These are phyloP conservation scores for Romanogobio albipinnatus DNA, from an alignment of 2,113 vertebrate species.

Conservation along the genomic window DNA sequence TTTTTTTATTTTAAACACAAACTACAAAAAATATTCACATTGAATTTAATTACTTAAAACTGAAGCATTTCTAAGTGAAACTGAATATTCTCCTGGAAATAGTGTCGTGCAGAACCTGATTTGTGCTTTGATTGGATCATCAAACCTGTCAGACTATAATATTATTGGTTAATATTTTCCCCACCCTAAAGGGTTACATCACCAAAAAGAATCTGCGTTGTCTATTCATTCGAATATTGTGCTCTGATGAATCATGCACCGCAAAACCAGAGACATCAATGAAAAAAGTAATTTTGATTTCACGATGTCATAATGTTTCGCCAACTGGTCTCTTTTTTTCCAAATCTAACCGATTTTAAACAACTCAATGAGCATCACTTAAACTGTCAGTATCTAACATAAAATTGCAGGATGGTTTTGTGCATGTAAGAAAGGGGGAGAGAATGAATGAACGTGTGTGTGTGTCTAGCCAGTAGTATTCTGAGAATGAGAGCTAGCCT, in stretches of 20 bases:
- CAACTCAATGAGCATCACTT: background rate
- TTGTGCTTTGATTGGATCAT: background rate
- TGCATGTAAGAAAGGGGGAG: background rate
- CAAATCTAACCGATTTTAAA: background rate
- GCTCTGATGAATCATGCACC: background rate
- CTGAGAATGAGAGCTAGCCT: conserved; percentile 40
- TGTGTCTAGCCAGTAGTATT: conserved; percentile 13
- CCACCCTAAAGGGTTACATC: background rate
- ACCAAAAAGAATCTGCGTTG: background rate
- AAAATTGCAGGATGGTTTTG: conserved; percentile 36
- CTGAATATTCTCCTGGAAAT: background rate
- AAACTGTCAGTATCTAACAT: background rate
- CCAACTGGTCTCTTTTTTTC: background rate
- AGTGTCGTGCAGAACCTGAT: background rate
- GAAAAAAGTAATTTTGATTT: background rate
- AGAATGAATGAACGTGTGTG: conserved; percentile 2
- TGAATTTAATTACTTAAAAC: background rate
- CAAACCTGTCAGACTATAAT: background rate
- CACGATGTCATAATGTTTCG: background rate
- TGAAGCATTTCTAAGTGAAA: background rate
- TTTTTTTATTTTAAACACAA: background rate
- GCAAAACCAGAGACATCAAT: background rate
- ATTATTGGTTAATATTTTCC: background rate
- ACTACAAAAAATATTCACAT: background rate
- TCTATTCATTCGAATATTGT: background rate